Evolutionary conservation across 2,888 invertebrate genomes (phyloP), one percentile per base, ranked within the genome.

Genomic region (Cetonia aurata): DNA sequence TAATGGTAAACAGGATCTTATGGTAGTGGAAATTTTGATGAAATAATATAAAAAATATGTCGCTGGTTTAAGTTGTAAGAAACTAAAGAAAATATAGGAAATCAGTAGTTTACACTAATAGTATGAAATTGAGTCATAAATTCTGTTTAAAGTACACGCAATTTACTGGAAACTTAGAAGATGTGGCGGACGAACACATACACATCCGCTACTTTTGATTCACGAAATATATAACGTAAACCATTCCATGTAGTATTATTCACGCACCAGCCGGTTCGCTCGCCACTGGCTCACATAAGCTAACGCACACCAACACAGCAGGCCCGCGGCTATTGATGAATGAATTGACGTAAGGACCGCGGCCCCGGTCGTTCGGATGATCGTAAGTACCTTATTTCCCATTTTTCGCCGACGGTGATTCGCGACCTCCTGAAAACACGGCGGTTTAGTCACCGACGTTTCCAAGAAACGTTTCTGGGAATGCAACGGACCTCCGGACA

Each of bases 151-250:
- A n/a, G 17, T 33, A 37, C 37, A 37, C 37, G 33, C 33, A 48
- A 48, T 48, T 48, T 62, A 62, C 15, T 13, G 48, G 19, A 48
- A 48, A 33, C 33, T 48, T 6, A 33, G 37, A 33, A 50, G 37
- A 37, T 17, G 17, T 50, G 31, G 25, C 48, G 31, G 33, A 33
- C 31, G 48, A 62, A 48, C 48, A 48, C 19, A 52, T 65, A 65
- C 60, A 60, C 62, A 65, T 65, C 62, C 62, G 50, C 50, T 50
- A 33, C 15, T 37, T 65, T 65, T 50, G 33, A 65, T 65, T 65
- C 50, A 65, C 62, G 50, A 65, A 65, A 65, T 65, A 65, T 50
- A 65, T 50, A 50, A 65, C 50, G 62, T 65, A 65, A 65, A 65
- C 62, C 33, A 48, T 62, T 19, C 62, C 25, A 37, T 37, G 37